phyloP scores from a whole-genome alignment of 2,113 vertebrate genomes.

The Paralichthys olivaceus region DNA sequence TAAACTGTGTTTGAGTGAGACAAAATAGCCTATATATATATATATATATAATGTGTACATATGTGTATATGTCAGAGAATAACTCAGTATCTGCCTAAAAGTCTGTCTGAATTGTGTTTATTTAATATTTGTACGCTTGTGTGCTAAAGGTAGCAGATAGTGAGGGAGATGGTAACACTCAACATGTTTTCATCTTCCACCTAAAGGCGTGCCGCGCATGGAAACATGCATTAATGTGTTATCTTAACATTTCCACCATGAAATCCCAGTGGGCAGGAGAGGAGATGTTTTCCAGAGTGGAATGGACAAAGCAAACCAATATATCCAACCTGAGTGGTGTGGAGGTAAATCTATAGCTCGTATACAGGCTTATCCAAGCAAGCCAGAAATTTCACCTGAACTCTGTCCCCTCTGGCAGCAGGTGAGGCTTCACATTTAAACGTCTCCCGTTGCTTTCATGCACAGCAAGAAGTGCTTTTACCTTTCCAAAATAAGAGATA shows the following conservation, averaged over 20 bases:
- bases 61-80: not conserved
- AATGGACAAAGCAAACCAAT: constrained; percentile 30
- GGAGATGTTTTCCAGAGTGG: not conserved
- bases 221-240: constrained; percentile 27
- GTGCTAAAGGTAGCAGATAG: too few species aligned
- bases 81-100: not conserved
- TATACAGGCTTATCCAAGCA: constrained; percentile 6
- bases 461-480: not conserved
- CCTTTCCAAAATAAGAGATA: not conserved
- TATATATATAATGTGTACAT: not conserved
- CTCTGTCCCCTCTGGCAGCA: not conserved
- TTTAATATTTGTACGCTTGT: not conserved
- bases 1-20: too few species aligned
- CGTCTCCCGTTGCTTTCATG: not conserved
- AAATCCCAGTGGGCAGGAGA: constrained; percentile 24
- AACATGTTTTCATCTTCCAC: not conserved
- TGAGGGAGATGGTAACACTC: not conserved
- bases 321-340: constrained; percentile 19
- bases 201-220: not conserved
- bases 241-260: constrained; percentile 24
- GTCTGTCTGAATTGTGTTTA: not conserved
- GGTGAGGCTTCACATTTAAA: not conserved
- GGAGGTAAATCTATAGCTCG: constrained; percentile 43
- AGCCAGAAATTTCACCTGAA: constrained; percentile 7
- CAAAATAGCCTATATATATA: too few species aligned